phyloP scores from a whole-genome alignment of 1,140 invertebrate genomes.

The Teleogryllus occipitalis region DNA sequence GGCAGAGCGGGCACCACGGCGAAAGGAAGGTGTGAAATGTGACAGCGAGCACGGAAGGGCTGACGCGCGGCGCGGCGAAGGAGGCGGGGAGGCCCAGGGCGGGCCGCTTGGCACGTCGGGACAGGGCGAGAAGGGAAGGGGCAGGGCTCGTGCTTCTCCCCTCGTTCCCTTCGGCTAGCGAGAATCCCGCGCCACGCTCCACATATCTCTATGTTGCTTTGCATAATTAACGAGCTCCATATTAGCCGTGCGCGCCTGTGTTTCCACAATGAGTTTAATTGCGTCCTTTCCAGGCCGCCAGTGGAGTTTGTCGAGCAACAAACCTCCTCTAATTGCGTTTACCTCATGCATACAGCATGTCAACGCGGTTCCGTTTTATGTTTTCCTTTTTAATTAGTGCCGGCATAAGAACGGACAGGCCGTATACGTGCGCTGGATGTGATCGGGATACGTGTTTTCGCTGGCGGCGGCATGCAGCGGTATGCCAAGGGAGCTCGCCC shows the following conservation, averaged over 20 bases:
- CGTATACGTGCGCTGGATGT: not conserved
- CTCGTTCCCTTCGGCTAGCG: not conserved
- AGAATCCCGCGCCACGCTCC: not conserved
- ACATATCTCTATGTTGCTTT: not conserved
- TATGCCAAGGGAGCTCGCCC: not conserved
- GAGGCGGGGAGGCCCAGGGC: too few relatives aligned
- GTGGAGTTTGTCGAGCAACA: slow-evolving; percentile 3
- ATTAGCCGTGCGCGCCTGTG: not conserved
- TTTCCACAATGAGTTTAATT: not conserved
- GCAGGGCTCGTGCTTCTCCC: not conserved
- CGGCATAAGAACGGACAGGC: not conserved
- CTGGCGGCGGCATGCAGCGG: not conserved
- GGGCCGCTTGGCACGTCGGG: not conserved
- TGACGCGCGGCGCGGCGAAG: not conserved
- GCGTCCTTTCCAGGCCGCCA: not conserved
- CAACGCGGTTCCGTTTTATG: not conserved
- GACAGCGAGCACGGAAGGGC: not conserved
- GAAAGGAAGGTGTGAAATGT: not conserved
- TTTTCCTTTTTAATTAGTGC: not conserved
- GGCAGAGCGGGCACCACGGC: too few relatives aligned
- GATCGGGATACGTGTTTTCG: not conserved
- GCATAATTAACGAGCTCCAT: slow-evolving; percentile 3
- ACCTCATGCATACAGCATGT: slow-evolving; percentile 2
- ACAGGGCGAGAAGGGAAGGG: not conserved
- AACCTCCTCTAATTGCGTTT: not conserved